These are phyloP conservation scores for Drosophila lacertosa DNA, from an alignment of 1,140 invertebrate genomes.

Conservation along the genomic window DNA sequence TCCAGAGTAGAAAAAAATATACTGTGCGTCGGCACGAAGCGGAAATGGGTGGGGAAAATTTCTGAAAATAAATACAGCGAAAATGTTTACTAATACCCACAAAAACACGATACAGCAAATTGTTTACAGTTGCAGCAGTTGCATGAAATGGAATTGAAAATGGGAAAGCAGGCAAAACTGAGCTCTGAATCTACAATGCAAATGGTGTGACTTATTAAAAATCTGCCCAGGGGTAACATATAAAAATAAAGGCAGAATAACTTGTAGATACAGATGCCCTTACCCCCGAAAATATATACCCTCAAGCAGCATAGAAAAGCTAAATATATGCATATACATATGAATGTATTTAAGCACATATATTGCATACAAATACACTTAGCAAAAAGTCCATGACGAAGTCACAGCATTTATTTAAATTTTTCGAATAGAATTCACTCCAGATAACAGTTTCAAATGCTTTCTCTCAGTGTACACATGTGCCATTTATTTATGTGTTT, in stretches of 20 bases:
- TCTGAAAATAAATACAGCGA: constrained; percentile 55
- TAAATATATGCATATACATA: constrained; percentile 6
- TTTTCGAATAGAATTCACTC: no score
- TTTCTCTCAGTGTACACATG: constrained; percentile 6
- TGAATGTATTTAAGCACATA: background rate
- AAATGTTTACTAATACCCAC: constrained; percentile 72
- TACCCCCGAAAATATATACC: background rate
- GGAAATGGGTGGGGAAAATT: constrained; percentile 70
- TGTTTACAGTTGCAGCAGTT: constrained; percentile 68
- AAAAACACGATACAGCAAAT: constrained; percentile 56
- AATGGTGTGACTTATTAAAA: constrained; percentile 52
- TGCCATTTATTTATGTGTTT: constrained; percentile 39
- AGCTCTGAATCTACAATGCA: constrained; percentile 62
- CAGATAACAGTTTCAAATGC: no score
- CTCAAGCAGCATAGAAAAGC: constrained; percentile 1
- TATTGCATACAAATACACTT: background rate
- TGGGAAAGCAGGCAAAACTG: constrained; percentile 26
- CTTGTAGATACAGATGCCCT: constrained; percentile 11
- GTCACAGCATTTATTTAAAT: no score
- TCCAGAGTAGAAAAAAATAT: constrained; percentile 38
- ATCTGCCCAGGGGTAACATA: constrained; percentile 23
- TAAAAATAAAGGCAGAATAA: constrained; percentile 14
- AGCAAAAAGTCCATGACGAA: no score
- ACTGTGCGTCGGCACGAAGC: constrained; percentile 32
- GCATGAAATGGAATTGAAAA: constrained; percentile 28